Base-by-base conservation (phyloP, 1,140 invertebrate species). In the Drosophila pachea region DNA sequence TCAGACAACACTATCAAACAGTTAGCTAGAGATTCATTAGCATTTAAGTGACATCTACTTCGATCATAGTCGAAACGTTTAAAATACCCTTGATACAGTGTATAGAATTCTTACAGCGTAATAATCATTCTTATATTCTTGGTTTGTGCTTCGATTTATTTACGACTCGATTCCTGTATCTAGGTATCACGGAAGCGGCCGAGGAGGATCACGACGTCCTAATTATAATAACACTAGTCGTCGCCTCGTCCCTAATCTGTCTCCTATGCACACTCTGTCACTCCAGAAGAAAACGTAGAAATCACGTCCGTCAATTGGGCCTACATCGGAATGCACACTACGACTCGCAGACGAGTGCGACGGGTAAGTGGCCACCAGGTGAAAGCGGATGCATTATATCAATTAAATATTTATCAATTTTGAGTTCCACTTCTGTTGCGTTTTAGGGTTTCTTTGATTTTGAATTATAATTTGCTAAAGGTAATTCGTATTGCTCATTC, bases 201-300 rank as follows among this genome's bases (percentile, higher is more conserved):
- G 88, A 90, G 78, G 90, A 90, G 83, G 90, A 91, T 88, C 89
- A 91, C 90, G 90, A 90, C 72, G 74, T 90, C 86, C 89, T 91
- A 79, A 90, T 90, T 78, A 90, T 90, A 78, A 88, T 88, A 88
- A 87, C 88, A 74, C 83, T 90, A 68, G 88, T 89, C 88, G 90
- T 89, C 86, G 89, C 89, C 82, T 89, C 78, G 88, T 89, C 87
- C 89, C 89, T 89, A 89, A 89, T 88, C 74, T 89, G 89, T 89
- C 89, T 89, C 89, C 88, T 89, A 89, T 89, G 88, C 88, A 89
- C 82, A 88, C 87, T 89, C 73, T 89, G 77, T 89, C 88, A 89
- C 84, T 88, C 88, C 87, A 88, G 86, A 89, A 89, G 87, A 89
- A 89, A 87, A 87, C 89, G 87, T 81, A 88, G 89, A 68, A 82